Evolutionary conservation across 2,797 vertebrate species (phyloP).

Genomic region (Halcyon leucocephala): DNA sequence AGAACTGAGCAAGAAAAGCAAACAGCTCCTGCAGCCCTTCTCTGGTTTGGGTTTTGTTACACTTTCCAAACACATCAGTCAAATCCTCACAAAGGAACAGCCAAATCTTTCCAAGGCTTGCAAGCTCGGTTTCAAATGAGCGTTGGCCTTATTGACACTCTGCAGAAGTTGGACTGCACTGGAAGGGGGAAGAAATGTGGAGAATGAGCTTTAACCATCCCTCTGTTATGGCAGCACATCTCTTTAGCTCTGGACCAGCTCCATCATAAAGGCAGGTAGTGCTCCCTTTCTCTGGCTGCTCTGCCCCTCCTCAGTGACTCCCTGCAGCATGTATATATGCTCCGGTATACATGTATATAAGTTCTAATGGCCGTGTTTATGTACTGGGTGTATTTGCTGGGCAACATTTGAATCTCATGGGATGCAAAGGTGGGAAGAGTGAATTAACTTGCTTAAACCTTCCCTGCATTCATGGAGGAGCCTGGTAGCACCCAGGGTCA

Average conservation of each 20-base stretch:
- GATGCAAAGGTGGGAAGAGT: background rate
- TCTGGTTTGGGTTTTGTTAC: slow-evolving; percentile 8
- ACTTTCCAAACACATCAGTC: slow-evolving; percentile 4
- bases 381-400: background rate
- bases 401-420: background rate
- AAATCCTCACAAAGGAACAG: background rate
- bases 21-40: background rate
- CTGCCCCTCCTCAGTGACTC: background rate
- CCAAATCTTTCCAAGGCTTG: background rate
- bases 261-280: background rate
- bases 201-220: background rate
- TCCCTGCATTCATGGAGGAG: background rate
- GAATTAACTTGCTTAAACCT: background rate
- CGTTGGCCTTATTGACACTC: background rate
- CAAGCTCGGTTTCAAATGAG: background rate
- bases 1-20: slow-evolving; percentile 30
- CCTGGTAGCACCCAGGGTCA: background rate
- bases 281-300: background rate
- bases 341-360: background rate
- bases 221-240: background rate
- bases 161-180: background rate
- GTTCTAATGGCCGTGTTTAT: background rate
- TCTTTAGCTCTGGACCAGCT: background rate
- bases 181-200: background rate
- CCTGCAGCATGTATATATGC: background rate